phyloP scores from a whole-genome alignment of 2,113 vertebrate species.

The Dipodomys stephensi region DNA sequence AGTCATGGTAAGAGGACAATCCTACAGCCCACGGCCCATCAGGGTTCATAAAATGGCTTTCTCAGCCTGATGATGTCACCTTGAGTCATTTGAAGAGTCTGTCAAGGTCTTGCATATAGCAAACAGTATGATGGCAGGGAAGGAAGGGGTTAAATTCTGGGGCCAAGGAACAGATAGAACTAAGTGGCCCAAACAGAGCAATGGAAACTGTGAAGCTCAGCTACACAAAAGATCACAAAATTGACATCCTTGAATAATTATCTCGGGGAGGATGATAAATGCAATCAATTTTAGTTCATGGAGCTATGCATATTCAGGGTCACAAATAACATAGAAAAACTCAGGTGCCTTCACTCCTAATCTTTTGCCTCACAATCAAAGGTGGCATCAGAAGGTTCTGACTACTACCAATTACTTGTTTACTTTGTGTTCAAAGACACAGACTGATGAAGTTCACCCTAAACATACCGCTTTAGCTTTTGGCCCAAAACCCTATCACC shows the following conservation, averaged over 20 bases:
- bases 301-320: background rate
- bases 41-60: background rate
- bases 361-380: background rate
- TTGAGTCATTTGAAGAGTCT: background rate
- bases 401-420: background rate
- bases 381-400: background rate
- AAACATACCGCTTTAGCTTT: background rate
- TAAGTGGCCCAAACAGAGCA: background rate
- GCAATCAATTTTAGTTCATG: background rate
- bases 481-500: background rate
- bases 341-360: background rate
- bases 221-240: background rate
- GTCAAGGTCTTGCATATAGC: background rate
- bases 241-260: background rate
- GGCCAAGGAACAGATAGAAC: background rate
- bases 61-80: background rate
- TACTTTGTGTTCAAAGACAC: background rate
- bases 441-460: conserved; percentile 1
- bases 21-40: background rate
- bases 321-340: background rate
- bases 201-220: background rate
- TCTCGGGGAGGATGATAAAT: background rate
- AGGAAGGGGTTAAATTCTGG: background rate
- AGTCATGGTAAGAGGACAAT: background rate
- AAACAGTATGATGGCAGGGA: background rate